phyloP scores from a whole-genome alignment of 2,797 vertebrate genomes.

The Rhynchonycteris naso region DNA sequence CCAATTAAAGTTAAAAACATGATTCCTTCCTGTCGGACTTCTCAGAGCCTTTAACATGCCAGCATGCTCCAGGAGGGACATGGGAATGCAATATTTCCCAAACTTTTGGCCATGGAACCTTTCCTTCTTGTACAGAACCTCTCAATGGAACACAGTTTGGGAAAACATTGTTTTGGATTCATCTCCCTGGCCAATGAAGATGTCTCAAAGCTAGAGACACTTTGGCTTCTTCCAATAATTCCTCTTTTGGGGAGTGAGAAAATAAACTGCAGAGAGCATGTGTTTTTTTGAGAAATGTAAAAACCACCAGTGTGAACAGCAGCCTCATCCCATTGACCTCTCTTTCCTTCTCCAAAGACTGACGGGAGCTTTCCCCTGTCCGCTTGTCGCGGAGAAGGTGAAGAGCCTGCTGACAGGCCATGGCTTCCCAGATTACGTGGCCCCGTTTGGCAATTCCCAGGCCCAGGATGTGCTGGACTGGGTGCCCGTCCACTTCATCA shows the following conservation, averaged over 20 bases:
- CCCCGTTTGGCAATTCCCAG: conserved; percentile 93
- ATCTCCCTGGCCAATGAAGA: neutral
- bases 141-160: neutral
- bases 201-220: neutral
- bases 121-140: neutral
- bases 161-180: neutral
- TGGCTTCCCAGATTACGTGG: conserved; percentile 89
- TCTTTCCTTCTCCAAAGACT: conserved; percentile 84
- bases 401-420: conserved; percentile 90
- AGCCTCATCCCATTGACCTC: neutral
- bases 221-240: neutral
- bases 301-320: no score
- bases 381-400: conserved; percentile 85
- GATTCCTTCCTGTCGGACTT: neutral
- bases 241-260: neutral
- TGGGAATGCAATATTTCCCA: neutral
- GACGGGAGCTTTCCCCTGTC: conserved; percentile 86
- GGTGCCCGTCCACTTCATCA: conserved; percentile 87
- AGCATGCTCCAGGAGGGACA: neutral
- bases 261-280: neutral
- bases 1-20: neutral
- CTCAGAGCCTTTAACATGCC: neutral
- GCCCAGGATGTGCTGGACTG: conserved; percentile 90
- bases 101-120: neutral
- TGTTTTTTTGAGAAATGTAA: neutral